phyloP scores from a whole-genome alignment of 2,113 vertebrate species.

The Silurus asotus region DNA sequence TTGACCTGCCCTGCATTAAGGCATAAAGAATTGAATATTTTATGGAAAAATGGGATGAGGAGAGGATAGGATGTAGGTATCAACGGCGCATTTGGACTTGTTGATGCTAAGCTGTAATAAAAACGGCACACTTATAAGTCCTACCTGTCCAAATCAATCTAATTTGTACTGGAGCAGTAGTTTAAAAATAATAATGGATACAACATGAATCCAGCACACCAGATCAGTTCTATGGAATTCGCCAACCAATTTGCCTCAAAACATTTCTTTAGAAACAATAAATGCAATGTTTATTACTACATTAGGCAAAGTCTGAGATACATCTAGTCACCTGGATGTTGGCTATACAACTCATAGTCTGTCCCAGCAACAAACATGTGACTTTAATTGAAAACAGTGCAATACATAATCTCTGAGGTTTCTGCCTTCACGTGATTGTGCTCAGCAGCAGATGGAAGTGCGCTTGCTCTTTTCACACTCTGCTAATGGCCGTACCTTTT shows the following conservation, averaged over 20 bases:
- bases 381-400: neutral
- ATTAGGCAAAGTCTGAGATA: conserved; percentile 4
- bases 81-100: neutral
- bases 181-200: conserved; percentile 44
- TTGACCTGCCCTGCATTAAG: neutral
- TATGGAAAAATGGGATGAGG: neutral
- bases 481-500: conserved; percentile 40
- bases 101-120: conserved; percentile 59
- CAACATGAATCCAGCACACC: conserved; percentile 33
- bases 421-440: neutral
- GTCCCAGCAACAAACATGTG: neutral
- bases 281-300: conserved; percentile 22
- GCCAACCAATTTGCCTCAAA: conserved; percentile 45
- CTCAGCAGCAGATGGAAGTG: conserved; percentile 35
- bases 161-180: conserved; percentile 30
- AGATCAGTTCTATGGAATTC: conserved; percentile 44
- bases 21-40: neutral
- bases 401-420: neutral
- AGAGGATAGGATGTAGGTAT: neutral
- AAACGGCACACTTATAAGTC: conserved; percentile 42
- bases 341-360: conserved; percentile 12
- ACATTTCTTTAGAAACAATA: conserved; percentile 22
- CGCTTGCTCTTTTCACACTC: conserved; percentile 29
- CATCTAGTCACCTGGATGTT: conserved; percentile 40
- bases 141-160: conserved; percentile 47